phyloP scores from a whole-genome alignment of 2,888 invertebrate species.

The Nymphalis urticae region DNA sequence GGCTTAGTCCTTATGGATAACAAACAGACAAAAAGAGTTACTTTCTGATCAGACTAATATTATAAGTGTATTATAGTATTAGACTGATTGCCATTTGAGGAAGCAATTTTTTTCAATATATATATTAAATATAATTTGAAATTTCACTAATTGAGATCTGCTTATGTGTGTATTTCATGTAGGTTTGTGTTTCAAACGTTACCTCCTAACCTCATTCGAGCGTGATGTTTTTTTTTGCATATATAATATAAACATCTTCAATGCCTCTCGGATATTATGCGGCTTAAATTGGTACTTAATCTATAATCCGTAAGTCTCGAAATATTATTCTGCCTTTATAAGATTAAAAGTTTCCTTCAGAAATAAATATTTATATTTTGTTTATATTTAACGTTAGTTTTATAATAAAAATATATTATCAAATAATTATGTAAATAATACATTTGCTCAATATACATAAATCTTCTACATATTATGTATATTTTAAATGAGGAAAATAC shows the following conservation, averaged over 20 bases:
- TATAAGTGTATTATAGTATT: too few species aligned
- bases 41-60: too few species aligned
- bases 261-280: slow-evolving; percentile 8
- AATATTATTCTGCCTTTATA: neutral
- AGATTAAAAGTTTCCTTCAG: slow-evolving; percentile 2
- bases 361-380: neutral
- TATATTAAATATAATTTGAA: neutral
- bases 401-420: too few species aligned
- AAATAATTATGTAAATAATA: too few species aligned
- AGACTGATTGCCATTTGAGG: too few species aligned
- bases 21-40: neutral
- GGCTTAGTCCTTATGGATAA: neutral
- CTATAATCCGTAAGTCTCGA: slow-evolving; percentile 7
- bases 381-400: too few species aligned
- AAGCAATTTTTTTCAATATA: too few species aligned
- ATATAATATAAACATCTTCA: slow-evolving; percentile 1
- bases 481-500: too few species aligned
- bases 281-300: slow-evolving; percentile 17
- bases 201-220: neutral
- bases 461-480: too few species aligned
- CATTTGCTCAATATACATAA: too few species aligned
- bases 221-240: slow-evolving; percentile 3
- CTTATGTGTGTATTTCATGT: neutral
- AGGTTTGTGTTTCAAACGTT: neutral
- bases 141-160: neutral